These are phyloP conservation scores for Drosophila orosa DNA, from an alignment of 1,140 invertebrate species.

Conservation along the genomic window DNA sequence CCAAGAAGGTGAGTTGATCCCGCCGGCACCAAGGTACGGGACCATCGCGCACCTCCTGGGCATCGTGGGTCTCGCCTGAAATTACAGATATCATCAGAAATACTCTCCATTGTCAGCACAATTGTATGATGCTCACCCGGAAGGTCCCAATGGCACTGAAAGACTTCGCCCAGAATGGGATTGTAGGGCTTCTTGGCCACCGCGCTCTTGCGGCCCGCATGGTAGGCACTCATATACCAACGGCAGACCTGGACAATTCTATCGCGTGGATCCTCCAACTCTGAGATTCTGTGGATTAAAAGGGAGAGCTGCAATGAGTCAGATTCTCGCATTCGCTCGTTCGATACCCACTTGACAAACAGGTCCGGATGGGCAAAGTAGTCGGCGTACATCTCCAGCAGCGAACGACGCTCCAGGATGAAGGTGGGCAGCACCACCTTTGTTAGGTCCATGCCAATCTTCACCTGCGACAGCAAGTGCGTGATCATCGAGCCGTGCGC, in stretches of 20 bases:
- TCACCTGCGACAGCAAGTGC: conserved; percentile 97
- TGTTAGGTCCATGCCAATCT: conserved; percentile 99
- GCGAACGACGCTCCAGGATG: conserved; percentile 96
- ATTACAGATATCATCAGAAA: background rate
- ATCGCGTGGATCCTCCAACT: conserved; percentile 92
- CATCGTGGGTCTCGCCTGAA: conserved; percentile 62
- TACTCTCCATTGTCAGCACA: background rate
- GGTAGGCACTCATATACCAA: conserved; percentile 99
- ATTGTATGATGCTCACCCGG: conserved; percentile 55
- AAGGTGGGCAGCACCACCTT: conserved; percentile 99
- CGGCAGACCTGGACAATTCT: conserved; percentile 96
- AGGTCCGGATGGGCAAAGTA: conserved; percentile 99
- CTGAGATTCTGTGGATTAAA: conserved; percentile 88
- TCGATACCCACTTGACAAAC: conserved; percentile 92
- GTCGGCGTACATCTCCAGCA: conserved; percentile 99
- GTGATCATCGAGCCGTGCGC: conserved; percentile 97
- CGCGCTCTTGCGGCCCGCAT: conserved; percentile 96
- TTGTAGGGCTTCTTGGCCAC: conserved; percentile 99
- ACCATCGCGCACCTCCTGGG: conserved; percentile 87
- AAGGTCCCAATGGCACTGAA: conserved; percentile 95
- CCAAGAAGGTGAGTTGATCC: conserved; percentile 94
- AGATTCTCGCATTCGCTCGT: fast-evolving
- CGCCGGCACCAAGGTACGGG: conserved; percentile 92
- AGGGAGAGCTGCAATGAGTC: background rate
- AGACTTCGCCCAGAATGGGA: conserved; percentile 97